Evolutionary conservation across 37 sponge, comb jelly and placozoan species (phyloP), one percentile per base, ranked within the genome.

Genomic region (Haliclona indistincta): DNA sequence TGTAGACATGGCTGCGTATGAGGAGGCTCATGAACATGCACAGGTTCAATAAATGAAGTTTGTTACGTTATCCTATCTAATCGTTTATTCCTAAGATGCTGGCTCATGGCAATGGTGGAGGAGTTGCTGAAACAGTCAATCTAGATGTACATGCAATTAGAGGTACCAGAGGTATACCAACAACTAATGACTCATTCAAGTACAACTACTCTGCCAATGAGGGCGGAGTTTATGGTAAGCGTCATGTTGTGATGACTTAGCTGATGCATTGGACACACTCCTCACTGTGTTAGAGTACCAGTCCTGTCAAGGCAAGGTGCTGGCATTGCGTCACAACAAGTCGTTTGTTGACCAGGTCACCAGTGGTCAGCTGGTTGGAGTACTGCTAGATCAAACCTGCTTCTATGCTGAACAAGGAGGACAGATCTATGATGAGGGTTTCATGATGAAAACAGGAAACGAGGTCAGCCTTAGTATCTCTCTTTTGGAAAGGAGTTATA

Each of bases 381-480:
- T 99, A 3, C 78, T 99, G 2, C 70, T 96, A 38, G 99, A 99
- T 70, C 58, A 88, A 67, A 96, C 99, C 49, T 93, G 96, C 70
- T 96, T 94, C 80, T 99, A 99, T 77, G 99, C 96, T 20, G 99
- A 99, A 54, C 91, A 89, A 43, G 99, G 99, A 26, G 99, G 99
- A 17, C 99, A 99, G 76, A 82, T 91, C 34, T 96, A 83, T 80
- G 99, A 99, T 42, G 54, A 60, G 19, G 99, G 99, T 19, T 99
- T 89, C 60, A 90, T 96, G 17, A 75, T 76, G 20, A 89, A 85
- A 56, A 66, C 28, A 0, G 86, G 79, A 29, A 93, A 95, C 68
- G 93, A 87, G 81, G 95, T 91, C 51, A 28, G 80, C 10, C n/a
- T n/a, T n/a, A n/a, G n/a, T n/a, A n/a, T n/a, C n/a, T n/a, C n/a